Evolutionary conservation across 2,797 vertebrate species (phyloP), one percentile per base, ranked within the genome.

Genomic region (Galago senegalensis): DNA sequence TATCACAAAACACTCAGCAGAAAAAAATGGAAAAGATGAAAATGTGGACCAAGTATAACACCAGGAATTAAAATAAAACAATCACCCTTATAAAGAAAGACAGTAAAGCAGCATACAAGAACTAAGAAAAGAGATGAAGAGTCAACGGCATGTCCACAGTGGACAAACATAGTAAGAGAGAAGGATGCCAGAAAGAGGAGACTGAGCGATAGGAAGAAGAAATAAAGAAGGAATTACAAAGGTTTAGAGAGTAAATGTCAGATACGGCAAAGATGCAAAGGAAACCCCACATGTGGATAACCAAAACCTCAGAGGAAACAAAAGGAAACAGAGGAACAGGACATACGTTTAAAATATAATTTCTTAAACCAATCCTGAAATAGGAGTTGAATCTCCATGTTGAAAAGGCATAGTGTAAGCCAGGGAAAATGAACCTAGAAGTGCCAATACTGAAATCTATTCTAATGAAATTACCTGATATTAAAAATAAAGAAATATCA

Each of bases 401-500:
- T 56, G n/a, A 90, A 70, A 85, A 67, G 34, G 14, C 37, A 60
- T 25, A 70, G 6, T 6, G 0, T 61, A 21, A 40, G 77, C 27
- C 43, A 85, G 61, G 10, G 49, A 56, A 81, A 92, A 72, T 6
- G 5, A 25, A 46, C 29, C 49, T 10, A 6, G 25, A 17, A 43
- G 7, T 49, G 76, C 69, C 81, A 70, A 63, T 77, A 40, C 21
- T 23, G 75, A 88, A 58, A 85, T 46, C 46, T n/a, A 85, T 43
- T 49, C 75, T 65, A 90, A 92, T 90, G 40, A 92, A 93, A 56
- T 94, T 72, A 77, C 16, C 18, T 31, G 37, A 63, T 63, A 93
- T 93, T n/a, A 49, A 89, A 86, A 73, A 63, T 46, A 58, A 93
- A 76, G 17, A 73, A 82, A 87, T 53, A 83, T 25, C 69, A 37